A percentile compares a stretch with the other conserved stretches of the same genome.
These are phyloP conservation scores for Archegozetes longisetosus DNA, from an alignment of 1,140 invertebrate species.

Conservation along the genomic window DNA sequence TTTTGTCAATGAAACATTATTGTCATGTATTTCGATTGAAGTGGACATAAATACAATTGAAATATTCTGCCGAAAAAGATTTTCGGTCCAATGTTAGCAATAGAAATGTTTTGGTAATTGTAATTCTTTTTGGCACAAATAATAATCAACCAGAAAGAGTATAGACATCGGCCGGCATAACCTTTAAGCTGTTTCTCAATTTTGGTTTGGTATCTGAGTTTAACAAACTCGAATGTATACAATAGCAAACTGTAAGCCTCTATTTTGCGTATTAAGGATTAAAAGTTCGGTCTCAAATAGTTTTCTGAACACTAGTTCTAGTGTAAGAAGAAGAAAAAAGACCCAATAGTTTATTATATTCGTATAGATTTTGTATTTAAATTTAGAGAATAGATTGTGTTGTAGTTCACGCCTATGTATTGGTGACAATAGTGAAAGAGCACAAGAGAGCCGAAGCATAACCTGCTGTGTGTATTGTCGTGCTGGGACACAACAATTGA, in stretches of 20 bases:
- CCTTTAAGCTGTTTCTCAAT: no score
- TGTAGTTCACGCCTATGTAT: not conserved
- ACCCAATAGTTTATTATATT: not conserved
- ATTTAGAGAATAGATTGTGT: not conserved
- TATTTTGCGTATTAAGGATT: not conserved
- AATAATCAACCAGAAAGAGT: no score
- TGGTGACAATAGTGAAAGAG: not conserved
- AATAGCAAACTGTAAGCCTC: not conserved
- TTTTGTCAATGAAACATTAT: not conserved
- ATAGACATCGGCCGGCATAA: no score
- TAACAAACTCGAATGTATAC: no score
- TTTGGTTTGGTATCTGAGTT: no score
- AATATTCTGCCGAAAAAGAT: not conserved
- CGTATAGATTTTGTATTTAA: not conserved
- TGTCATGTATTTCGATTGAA: not conserved
- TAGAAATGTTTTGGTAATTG: no score
- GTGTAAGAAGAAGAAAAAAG: not conserved
- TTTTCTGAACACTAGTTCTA: not conserved
- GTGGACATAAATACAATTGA: not conserved
- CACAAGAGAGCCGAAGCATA: not conserved
- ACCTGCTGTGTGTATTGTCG: not conserved
- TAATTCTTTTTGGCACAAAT: not conserved
- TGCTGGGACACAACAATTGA: not conserved
- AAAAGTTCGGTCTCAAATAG: not conserved
- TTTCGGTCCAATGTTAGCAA: not conserved